phyloP scores from a whole-genome alignment of 2,113 vertebrate species.

The Corythornis cristatus region DNA sequence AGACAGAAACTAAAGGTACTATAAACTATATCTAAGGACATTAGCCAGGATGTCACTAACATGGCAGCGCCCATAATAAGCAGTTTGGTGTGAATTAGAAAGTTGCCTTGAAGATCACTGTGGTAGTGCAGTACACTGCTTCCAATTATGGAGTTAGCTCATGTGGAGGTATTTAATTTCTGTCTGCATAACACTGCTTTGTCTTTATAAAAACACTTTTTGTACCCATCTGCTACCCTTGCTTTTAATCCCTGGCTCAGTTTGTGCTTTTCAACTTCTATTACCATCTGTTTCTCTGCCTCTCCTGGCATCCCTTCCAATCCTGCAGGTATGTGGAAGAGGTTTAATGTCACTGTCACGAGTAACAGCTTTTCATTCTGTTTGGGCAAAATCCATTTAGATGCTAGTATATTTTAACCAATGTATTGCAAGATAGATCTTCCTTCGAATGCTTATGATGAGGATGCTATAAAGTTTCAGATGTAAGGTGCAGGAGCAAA shows the following conservation, averaged over 20 bases:
- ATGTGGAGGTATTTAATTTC: not conserved
- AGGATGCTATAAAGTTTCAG: not conserved
- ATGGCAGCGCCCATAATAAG: rapidly evolving
- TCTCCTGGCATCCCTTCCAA: not conserved
- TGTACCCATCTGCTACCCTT: not conserved
- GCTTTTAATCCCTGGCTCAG: not conserved
- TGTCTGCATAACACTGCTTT: not conserved
- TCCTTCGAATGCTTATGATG: not conserved
- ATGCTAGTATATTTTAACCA: not conserved
- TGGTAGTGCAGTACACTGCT: not conserved
- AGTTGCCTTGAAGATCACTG: rapidly evolving
- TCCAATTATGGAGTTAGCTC: not conserved
- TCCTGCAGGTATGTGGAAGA: not conserved
- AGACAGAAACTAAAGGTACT: not conserved
- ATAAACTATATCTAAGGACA: not conserved
- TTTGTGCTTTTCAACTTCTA: not conserved
- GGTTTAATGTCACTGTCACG: not conserved
- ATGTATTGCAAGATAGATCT: not conserved
- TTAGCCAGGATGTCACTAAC: not conserved
- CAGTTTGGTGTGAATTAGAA: not conserved
- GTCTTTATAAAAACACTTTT: not conserved
- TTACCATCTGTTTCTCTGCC: not conserved
- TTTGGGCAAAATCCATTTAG: not conserved
- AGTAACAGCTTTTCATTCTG: not conserved
- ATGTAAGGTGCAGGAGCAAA: not conserved